Evolutionary conservation across 2,797 vertebrate genomes (phyloP), one percentile per base, ranked within the genome.

Genomic region (Pseudomugil tenellus): DNA sequence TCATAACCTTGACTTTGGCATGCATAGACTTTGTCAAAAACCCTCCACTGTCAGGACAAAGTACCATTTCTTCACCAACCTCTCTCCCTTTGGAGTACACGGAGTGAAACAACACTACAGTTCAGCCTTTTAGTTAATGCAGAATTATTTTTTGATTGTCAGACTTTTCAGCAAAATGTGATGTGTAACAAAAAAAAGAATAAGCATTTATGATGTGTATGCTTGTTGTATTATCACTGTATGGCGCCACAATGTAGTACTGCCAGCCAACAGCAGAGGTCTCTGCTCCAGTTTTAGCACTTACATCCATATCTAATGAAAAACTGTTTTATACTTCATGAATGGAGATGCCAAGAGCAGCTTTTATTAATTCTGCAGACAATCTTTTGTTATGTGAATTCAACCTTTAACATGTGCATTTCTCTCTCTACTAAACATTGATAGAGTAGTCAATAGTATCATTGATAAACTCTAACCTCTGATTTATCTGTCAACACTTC

Each of bases 251-350:
- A 70, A 46, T 72, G 88, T 58, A 89, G 77, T 87, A 77, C 84
- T 32, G 52, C 26, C 3, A 74, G 54, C 41, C 56, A 79, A 67
- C 86, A 90, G 86, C 83, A 89, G 88, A 92, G 84, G 87, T 49
- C 87, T 86, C 88, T 81, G 71, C 82, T 72, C 74, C 76, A 79
- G 69, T 66, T 62, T 51, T 63, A 54, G 63, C 25, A 71, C 19
- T 62, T 46, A 10, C 10, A 48, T 46, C 34, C 19, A 48, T 62
- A 25, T 51, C 25, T 63, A 63, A 13, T 73, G 41, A 77, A 55
- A 72, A 75, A 61, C 21, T 67, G 53, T 60, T 77, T 54, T 29
- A 64, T 34, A 64, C 34, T 4, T 55, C 9, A 83, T 62, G 53
- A 25, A 71, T 57, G 23, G 19, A 54, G 37, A 70, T 49, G 41